Conservation (phyloP, 2,888 invertebrate genomes). For the Sphaerophoria rueppellii region DNA sequence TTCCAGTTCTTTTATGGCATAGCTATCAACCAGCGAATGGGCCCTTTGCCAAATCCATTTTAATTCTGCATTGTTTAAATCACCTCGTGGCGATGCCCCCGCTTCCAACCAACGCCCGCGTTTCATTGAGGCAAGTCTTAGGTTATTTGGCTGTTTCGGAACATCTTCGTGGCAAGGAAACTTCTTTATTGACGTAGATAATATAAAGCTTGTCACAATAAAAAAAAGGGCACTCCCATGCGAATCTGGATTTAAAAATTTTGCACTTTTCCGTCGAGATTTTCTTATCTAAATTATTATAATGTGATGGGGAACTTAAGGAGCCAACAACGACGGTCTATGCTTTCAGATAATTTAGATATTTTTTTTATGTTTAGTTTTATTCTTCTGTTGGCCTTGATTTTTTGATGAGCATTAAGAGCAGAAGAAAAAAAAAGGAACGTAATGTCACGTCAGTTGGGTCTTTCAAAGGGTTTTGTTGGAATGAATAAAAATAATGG, state of each 20-base stretch:
- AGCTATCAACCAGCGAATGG: conserved; percentile 40
- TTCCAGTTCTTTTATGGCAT: conserved; percentile 32
- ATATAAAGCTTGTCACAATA: conserved; percentile 50
- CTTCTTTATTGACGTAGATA: conserved; percentile 62
- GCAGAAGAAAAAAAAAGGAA: neutral
- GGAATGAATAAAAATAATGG: conserved; percentile 14
- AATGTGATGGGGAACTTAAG: neutral
- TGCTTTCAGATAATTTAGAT: neutral
- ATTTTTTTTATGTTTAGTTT: neutral
- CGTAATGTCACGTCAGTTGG: neutral
- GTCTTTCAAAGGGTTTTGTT: conserved; percentile 11
- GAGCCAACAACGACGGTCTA: neutral
- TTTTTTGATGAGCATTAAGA: conserved; percentile 3
- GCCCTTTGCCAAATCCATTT: conserved; percentile 66
- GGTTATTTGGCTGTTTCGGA: conserved; percentile 43
- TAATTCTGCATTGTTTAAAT: conserved; percentile 65
- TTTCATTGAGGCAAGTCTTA: conserved; percentile 6
- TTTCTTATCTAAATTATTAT: conserved; percentile 44
- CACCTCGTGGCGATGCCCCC: neutral
- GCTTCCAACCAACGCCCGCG: neutral
- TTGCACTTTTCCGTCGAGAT: conserved; percentile 35
- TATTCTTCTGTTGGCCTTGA: neutral
- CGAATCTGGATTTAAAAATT: conserved; percentile 22
- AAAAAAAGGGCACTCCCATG: conserved; percentile 25
- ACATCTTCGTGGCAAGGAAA: conserved; percentile 30